Evolutionary conservation across 2,888 invertebrate genomes (phyloP), one percentile per base, ranked within the genome.

Genomic region (Parnassius mnemosyne): DNA sequence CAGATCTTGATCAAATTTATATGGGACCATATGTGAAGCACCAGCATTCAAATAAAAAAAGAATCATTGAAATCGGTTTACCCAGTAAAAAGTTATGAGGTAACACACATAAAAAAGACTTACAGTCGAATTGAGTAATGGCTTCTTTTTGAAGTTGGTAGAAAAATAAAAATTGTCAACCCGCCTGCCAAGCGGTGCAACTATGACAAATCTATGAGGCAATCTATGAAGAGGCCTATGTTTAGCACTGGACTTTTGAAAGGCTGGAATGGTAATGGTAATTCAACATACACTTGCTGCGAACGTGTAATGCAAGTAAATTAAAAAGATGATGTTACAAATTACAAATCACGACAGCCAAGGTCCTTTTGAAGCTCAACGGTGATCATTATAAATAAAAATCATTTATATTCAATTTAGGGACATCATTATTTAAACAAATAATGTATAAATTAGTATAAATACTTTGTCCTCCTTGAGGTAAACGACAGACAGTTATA

Each of bases 401-500:
- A 47, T 49, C 42, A 49, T 57, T 57, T 11, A 57, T 25, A 61
- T 53, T 46, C 25, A 13, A 49, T 53, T 61, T 53, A 61, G 52
- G 42, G 20, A 57, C 57, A 53, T 57, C 47, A 44, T 16, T 10
- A 46, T 61, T 20, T 47, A 56, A 55, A 63, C 10, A 46, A n/a
- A 34, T 34, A 11, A 1, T 51, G 53, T 34, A 52, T 63, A 54
- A 50, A 56, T 63, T 56, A 57, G 13, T 53, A 42, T 56, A 56
- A 61, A 57, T 46, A 57, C 51, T 55, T 55, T 56, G 59, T 59
- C 50, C 62, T 62, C 62, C 16, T 58, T 59, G 49, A 65, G 52
- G 57, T 20, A 57, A 66, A 59, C 55, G 53, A 46, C 50, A 51
- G 16, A 60, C 61, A 60, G 60, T 65, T 65, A 64, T 20, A 53